phyloP scores from a whole-genome alignment of 2,888 invertebrate genomes.

The Acleris literana region DNA sequence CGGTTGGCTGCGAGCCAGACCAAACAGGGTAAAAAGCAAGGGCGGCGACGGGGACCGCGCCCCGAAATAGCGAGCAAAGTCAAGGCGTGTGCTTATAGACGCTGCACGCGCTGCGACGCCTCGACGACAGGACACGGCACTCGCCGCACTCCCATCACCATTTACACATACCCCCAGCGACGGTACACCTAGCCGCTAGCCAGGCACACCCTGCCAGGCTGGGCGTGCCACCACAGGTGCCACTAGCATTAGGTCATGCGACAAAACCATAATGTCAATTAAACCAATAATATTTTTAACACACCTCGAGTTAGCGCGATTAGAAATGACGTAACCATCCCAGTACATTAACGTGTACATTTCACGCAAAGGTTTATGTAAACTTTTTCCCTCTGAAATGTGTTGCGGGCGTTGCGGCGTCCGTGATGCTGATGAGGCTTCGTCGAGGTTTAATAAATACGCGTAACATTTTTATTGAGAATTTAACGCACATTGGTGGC shows the following conservation, averaged over 20 bases:
- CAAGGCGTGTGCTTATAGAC: conserved; percentile 70
- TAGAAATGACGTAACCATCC: conserved; percentile 37
- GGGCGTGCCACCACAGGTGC: conserved; percentile 28
- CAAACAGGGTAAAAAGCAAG: conserved; percentile 81
- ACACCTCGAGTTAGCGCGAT: conserved; percentile 43
- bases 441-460: conserved; percentile 11
- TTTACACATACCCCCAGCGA: conserved; percentile 28
- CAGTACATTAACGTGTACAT: conserved; percentile 41
- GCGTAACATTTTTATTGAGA: conserved; percentile 22
- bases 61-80: conserved; percentile 81
- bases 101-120: conserved; percentile 49
- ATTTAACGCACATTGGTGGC: conserved; percentile 14
- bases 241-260: conserved; percentile 46
- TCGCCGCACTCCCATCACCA: neutral
- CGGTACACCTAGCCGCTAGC: conserved; percentile 30
- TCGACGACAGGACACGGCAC: conserved; percentile 11
- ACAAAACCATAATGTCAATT: conserved; percentile 36
- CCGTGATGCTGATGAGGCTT: conserved; percentile 19
- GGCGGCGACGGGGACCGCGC: conserved; percentile 72
- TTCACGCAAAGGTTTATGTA: conserved; percentile 43
- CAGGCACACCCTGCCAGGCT: conserved; percentile 48
- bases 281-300: conserved; percentile 38
- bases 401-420: conserved; percentile 39
- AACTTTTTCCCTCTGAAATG: conserved; percentile 41
- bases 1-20: conserved; percentile 75